Percentiles rank a stretch among this genome's conserved stretches.
phyloP scores from a whole-genome alignment of 2,888 invertebrate species.

The Oligia latruncula region DNA sequence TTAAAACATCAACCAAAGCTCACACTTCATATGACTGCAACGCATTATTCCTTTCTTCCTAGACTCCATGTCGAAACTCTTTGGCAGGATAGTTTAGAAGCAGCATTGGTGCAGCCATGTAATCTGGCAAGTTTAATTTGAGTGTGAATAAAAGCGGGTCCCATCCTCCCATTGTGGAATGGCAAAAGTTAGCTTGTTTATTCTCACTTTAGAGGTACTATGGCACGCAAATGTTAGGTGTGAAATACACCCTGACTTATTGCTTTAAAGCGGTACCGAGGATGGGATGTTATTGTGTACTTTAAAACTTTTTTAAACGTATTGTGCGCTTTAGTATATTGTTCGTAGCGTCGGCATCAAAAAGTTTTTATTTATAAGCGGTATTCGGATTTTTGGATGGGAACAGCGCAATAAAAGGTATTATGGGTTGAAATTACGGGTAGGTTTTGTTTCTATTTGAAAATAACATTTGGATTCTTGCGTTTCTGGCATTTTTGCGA shows the following conservation, averaged over 20 bases:
- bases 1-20: conserved; percentile 1
- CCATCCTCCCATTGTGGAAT: conserved; percentile 77
- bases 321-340: conserved; percentile 60
- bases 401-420: conserved; percentile 37
- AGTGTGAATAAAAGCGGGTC: conserved; percentile 75
- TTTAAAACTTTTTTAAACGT: conserved; percentile 63
- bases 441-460: not conserved
- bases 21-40: conserved; percentile 13
- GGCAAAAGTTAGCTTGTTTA: conserved; percentile 86
- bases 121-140: conserved; percentile 79
- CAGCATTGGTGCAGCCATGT: conserved; percentile 70
- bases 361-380: conserved; percentile 61
- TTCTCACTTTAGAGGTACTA: conserved; percentile 79
- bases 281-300: conserved; percentile 60
- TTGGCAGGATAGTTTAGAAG: conserved; percentile 61
- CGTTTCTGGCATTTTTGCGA: not conserved
- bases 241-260: conserved; percentile 77
- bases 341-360: conserved; percentile 42
- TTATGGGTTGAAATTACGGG: conserved; percentile 18
- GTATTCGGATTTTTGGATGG: conserved; percentile 46
- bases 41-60: conserved; percentile 18
- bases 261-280: conserved; percentile 63
- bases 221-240: conserved; percentile 80
- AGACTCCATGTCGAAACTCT: conserved; percentile 61
- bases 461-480: not conserved